Evolutionary conservation across 1,140 invertebrate genomes (phyloP), one percentile per base, ranked within the genome.

Genomic region (Trachelipus rathkii): DNA sequence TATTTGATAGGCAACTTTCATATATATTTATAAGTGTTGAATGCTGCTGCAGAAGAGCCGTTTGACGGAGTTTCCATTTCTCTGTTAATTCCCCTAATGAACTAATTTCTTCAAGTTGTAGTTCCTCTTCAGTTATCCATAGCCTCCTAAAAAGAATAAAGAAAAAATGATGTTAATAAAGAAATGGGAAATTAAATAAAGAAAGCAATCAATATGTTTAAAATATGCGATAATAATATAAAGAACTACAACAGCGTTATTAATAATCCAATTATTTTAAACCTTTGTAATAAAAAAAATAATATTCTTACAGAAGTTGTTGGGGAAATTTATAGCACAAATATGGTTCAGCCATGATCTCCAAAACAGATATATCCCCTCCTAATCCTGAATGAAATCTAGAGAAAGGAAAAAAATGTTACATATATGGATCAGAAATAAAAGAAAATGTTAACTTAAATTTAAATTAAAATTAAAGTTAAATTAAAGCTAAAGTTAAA

Each of bases 121-220:
- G 92, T 83, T 95, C 95, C 84, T 97, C 95, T 82, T 96, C 92
- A 82, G 93, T 89, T 79, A 98, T 95, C 90, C 92, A 97, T 71
- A 97, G 88, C 73, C 90, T 91, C 72, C 93, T 95, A 60, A 2
- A 19, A 19, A 33, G 6, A 33, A 33, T 33, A 33, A 33, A 3
- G 6, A 33, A 33, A 33, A 3, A 33, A 33, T 33, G 6, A 33
- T 33, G 6, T 3, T 33, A 33, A 33, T 33, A 33, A 33, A 3
- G 6, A 33, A 33, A 33, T 33, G 6, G 33, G 33, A 3, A 70
- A 0, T 21, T 78, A 23, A 24, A n/a, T 24, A 10, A n/a, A 71
- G 7, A 44, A 68, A 19, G 45, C 15, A n/a, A 71, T 3, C 1
- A 44, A 77, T 33, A 2, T 78, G 74, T 43, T 23, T 4, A 13